Conservation (phyloP, 1,140 invertebrate species). For the Anoplophora glabripennis region DNA sequence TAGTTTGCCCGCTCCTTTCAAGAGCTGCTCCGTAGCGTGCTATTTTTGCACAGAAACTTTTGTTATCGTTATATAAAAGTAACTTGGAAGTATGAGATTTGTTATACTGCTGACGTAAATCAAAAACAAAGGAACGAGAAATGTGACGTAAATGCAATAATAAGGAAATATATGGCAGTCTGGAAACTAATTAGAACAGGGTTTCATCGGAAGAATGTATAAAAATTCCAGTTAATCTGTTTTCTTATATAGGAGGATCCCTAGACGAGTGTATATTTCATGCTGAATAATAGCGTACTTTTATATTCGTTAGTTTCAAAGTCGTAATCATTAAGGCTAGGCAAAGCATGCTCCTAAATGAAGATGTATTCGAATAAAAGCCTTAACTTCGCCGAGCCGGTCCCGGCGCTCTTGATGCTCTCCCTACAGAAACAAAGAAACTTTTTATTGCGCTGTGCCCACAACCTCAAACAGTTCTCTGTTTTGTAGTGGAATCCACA, state of each 20-base stretch:
- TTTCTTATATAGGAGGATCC: slow-evolving; percentile 30
- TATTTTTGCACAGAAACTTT: no score
- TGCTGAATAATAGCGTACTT: slow-evolving; percentile 32
- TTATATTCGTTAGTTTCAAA: slow-evolving; percentile 33
- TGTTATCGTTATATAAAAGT: no score
- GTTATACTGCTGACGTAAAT: no score
- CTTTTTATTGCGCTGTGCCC: slow-evolving; percentile 25
- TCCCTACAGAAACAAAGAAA: slow-evolving; percentile 24
- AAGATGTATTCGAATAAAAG: slow-evolving; percentile 21
- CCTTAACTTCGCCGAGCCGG: not conserved
- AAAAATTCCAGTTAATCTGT: slow-evolving; percentile 30
- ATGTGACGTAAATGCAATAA: no score
- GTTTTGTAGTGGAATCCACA: slow-evolving; percentile 15
- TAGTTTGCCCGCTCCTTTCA: no score
- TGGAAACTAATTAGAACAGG: slow-evolving; percentile 20
- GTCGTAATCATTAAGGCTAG: slow-evolving; percentile 29
- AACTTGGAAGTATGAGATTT: no score
- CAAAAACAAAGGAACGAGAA: no score
- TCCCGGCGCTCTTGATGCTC: not conserved
- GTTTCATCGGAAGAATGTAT: slow-evolving; percentile 19
- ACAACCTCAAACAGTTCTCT: slow-evolving; percentile 16
- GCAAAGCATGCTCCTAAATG: slow-evolving; percentile 21
- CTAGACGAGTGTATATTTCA: slow-evolving; percentile 28
- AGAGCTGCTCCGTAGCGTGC: no score
- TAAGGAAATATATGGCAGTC: no score